A percentile compares a stretch with the other conserved stretches of the same genome.
phyloP scores from a whole-genome alignment of 2,797 vertebrate genomes.

The Dendrocincla fuliginosa region DNA sequence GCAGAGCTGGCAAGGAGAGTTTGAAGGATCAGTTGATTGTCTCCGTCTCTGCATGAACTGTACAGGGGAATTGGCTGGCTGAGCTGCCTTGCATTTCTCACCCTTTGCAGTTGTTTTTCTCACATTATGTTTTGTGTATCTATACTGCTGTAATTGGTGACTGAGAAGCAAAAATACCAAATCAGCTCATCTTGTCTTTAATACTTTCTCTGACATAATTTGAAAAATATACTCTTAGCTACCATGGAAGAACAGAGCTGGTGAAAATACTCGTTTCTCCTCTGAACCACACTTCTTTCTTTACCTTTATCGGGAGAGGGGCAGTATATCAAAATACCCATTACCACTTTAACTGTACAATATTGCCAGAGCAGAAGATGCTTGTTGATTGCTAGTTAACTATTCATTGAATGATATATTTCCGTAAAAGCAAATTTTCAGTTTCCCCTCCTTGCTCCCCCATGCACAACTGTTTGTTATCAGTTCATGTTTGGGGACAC shows the following conservation, averaged over 20 bases:
- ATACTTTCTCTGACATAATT: not conserved
- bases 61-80: not conserved
- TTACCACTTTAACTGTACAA: not conserved
- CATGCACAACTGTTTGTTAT: not conserved
- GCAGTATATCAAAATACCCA: not conserved
- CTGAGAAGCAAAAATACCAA: not conserved
- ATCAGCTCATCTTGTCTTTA: not conserved
- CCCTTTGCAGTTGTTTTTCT: not conserved
- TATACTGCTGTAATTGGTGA: not conserved
- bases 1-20: not conserved
- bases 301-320: not conserved
- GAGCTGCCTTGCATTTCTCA: not conserved
- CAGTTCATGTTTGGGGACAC: not conserved
- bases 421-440: not conserved
- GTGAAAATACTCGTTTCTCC: not conserved
- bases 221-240: not conserved
- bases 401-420: not conserved
- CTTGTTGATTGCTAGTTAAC: not conserved
- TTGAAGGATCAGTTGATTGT: not conserved
- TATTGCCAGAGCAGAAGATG: not conserved
- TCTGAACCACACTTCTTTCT: not conserved
- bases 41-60: not conserved
- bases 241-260: not conserved
- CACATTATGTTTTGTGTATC: not conserved
- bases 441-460: fast-evolving